phyloP scores from a whole-genome alignment of 2,888 invertebrate species.

The Willowsia nigromaculata region DNA sequence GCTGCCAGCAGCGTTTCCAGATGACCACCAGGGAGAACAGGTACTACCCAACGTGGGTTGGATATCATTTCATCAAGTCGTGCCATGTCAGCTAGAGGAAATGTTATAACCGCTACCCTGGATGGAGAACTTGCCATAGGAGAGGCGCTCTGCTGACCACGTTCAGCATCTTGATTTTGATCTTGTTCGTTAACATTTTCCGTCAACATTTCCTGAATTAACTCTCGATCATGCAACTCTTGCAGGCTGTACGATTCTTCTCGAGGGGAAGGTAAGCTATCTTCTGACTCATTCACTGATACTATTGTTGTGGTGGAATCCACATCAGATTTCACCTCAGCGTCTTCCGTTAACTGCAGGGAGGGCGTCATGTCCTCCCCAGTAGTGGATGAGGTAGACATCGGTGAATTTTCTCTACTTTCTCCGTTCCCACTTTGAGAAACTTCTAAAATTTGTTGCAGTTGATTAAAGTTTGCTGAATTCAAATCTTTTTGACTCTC shows the following conservation, averaged over 20 bases:
- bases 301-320: conserved; percentile 64
- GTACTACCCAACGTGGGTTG: conserved; percentile 97
- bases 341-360: conserved; percentile 50
- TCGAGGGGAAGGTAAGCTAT: conserved; percentile 41
- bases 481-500: conserved; percentile 61
- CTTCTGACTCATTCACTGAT: conserved; percentile 64
- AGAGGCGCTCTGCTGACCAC: conserved; percentile 42
- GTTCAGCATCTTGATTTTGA: conserved; percentile 49
- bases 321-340: conserved; percentile 63
- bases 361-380: conserved; percentile 57
- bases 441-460: conserved; percentile 45
- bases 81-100: conserved; percentile 92
- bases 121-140: conserved; percentile 53
- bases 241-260: conserved; percentile 63
- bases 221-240: conserved; percentile 30
- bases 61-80: conserved; percentile 97
- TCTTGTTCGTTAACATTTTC: conserved; percentile 59
- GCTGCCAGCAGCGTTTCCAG: conserved; percentile 94
- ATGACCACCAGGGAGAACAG: conserved; percentile 97
- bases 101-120: conserved; percentile 80
- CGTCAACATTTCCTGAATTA: conserved; percentile 28
- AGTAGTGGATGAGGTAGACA: conserved; percentile 60
- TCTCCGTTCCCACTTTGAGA: conserved; percentile 42
- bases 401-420: conserved; percentile 57
- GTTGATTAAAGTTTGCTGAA: conserved; percentile 45